A percentile compares a stretch with the other conserved stretches of the same genome.
Conservation (phyloP, 2,113 vertebrate species). For the Pristiophorus japonicus region DNA sequence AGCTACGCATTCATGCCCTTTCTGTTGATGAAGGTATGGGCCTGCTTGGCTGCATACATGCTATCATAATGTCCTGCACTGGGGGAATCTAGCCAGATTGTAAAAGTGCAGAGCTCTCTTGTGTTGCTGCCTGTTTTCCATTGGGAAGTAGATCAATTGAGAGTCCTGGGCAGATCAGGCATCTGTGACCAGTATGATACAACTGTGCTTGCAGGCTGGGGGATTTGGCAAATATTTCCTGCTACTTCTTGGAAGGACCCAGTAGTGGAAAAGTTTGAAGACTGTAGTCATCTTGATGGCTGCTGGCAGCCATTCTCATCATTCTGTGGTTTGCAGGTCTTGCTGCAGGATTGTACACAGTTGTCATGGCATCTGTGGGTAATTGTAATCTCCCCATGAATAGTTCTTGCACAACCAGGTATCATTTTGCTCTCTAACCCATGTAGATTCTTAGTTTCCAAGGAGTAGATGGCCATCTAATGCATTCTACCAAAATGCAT, state of each 20-base stretch:
- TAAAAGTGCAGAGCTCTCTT: not conserved
- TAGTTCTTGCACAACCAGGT: not conserved
- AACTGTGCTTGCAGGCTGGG: not conserved
- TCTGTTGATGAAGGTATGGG: not conserved
- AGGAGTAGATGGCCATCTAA: too few species aligned
- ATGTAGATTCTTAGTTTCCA: too few species aligned
- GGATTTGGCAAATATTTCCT: not conserved
- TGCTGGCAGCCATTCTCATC: not conserved
- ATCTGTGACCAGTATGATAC: not conserved
- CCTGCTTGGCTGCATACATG: not conserved
- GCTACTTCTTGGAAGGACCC: not conserved
- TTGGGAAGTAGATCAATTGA: not conserved
- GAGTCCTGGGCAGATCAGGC: not conserved
- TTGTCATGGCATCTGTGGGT: not conserved
- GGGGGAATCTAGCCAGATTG: not conserved
- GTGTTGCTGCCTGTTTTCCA: not conserved
- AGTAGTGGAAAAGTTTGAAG: not conserved
- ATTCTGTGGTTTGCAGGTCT: not conserved
- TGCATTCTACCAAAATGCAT: too few species aligned
- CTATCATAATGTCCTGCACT: not conserved
- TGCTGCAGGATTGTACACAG: not conserved
- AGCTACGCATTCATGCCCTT: not conserved
- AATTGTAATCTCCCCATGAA: not conserved
- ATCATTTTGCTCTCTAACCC: not conserved
- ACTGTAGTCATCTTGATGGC: not conserved